Evolutionary conservation across 2,797 vertebrate genomes (phyloP).

Genomic region (Chloroceryle amazona): DNA sequence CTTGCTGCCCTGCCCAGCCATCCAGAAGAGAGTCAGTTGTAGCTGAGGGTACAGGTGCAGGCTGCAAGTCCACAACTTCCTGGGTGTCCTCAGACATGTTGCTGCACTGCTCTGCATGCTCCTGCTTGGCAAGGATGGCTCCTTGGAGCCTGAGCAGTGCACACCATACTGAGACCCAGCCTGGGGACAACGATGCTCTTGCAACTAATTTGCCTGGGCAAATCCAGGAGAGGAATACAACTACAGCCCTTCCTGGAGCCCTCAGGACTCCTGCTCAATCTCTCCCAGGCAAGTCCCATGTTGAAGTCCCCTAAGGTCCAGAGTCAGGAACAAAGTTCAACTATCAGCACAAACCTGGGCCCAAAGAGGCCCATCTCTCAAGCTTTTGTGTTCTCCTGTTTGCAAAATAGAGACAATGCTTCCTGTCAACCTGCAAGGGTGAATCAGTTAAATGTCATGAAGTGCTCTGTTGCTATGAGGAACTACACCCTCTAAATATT

Average conservation of each 20-base stretch:
- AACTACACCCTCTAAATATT: conserved; percentile 49
- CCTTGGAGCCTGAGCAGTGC: neutral
- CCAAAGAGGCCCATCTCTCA: neutral
- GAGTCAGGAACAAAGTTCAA: neutral
- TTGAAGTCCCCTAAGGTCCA: neutral
- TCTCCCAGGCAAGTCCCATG: neutral
- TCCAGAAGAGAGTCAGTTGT: neutral
- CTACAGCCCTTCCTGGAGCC: neutral
- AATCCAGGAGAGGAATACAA: neutral
- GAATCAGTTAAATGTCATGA: conserved; percentile 46
- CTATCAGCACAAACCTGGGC: neutral
- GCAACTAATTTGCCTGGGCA: neutral
- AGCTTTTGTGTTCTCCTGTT: neutral
- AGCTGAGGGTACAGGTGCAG: neutral
- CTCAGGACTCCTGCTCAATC: neutral
- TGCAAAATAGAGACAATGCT: neutral
- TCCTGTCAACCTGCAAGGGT: neutral
- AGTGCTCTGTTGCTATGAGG: conserved; percentile 44
- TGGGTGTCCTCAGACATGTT: accelerated
- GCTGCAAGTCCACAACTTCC: neutral
- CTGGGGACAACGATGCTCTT: neutral
- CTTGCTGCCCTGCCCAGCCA: neutral
- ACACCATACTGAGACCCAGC: neutral
- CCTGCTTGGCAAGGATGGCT: neutral
- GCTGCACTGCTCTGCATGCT: accelerated